Evolutionary conservation across 1,140 invertebrate species (phyloP).

Genomic region (Thalassaphorura encarpata): DNA sequence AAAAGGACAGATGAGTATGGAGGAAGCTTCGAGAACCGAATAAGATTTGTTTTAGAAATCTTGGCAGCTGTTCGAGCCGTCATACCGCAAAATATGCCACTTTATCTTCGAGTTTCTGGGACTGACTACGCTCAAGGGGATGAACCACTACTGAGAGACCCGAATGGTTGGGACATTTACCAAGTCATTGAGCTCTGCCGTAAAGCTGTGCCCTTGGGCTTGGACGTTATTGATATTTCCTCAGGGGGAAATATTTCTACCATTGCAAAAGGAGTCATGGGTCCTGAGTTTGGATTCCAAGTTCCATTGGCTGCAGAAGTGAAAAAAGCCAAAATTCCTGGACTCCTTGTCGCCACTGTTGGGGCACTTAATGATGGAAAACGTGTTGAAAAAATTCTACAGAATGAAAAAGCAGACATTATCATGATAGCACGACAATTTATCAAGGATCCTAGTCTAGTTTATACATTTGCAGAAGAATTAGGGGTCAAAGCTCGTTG

Average conservation of each 20-base stretch:
- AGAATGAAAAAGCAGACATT: slow-evolving; percentile 3
- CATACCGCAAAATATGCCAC: slow-evolving; percentile 10
- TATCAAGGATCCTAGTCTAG: slow-evolving; percentile 11
- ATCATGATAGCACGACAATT: slow-evolving; percentile 8
- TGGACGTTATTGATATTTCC: slow-evolving; percentile 18
- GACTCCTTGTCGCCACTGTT: background rate
- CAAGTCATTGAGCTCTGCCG: slow-evolving; percentile 14
- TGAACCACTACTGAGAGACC: background rate
- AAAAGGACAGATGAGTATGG: slow-evolving; percentile 1
- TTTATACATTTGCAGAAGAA: slow-evolving; percentile 5
- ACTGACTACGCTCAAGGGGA: slow-evolving; percentile 3
- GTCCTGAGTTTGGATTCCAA: slow-evolving; percentile 10
- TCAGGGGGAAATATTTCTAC: slow-evolving; percentile 6
- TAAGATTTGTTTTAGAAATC: slow-evolving; percentile 3
- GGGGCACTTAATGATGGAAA: slow-evolving; percentile 6
- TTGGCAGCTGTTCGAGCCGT: slow-evolving; percentile 1
- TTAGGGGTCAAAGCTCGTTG: slow-evolving; percentile 9
- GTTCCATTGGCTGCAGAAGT: slow-evolving; percentile 9
- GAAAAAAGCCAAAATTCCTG: slow-evolving; percentile 11
- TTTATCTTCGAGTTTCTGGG: slow-evolving; percentile 10
- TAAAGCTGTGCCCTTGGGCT: background rate
- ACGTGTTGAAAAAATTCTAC: background rate
- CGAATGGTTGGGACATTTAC: slow-evolving; percentile 13
- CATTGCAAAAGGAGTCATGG: background rate
- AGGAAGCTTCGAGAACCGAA: slow-evolving; percentile 1